Evolutionary conservation across 2,888 invertebrate species (phyloP).

Genomic region (Hirudinaria manillensis): DNA sequence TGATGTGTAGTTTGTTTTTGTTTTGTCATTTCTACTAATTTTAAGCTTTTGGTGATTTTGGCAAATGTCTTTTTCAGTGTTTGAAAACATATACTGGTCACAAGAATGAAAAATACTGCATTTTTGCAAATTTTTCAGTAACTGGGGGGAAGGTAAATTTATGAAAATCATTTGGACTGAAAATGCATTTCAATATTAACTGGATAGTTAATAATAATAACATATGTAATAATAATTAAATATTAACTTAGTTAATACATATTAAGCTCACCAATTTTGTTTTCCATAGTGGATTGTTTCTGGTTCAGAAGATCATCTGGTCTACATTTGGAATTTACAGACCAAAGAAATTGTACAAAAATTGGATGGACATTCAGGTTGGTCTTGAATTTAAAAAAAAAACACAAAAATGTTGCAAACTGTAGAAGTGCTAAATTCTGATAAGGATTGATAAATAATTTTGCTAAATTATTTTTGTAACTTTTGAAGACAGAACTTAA

Average conservation of each 20-base stretch:
- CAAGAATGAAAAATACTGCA: constrained; percentile 97
- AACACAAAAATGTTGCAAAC: not conserved
- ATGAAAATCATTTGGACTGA: too few species aligned
- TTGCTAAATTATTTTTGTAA: too few species aligned
- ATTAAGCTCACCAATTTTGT: not conserved
- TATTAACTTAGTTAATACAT: not conserved
- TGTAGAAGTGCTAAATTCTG: too few species aligned
- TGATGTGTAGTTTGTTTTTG: not conserved
- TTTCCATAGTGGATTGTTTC: constrained; percentile 90
- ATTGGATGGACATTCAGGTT: constrained; percentile 88
- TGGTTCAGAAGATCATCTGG: constrained; percentile 97
- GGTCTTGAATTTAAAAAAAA: constrained; percentile 17
- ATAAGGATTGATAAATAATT: too few species aligned
- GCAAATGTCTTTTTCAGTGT: constrained; percentile 58
- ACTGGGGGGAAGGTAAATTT: constrained; percentile 89
- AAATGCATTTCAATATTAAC: not conserved
- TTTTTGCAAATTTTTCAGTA: constrained; percentile 98
- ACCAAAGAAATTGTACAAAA: constrained; percentile 98
- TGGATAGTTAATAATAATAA: not conserved
- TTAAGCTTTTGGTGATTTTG: not conserved
- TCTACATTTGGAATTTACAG: constrained; percentile 99
- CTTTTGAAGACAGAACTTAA: too few species aligned
- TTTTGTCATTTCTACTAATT: not conserved
- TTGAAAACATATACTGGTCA: constrained; percentile 96
- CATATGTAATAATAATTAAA: too few species aligned